Evolutionary conservation across 2,797 vertebrate genomes (phyloP), one percentile per base, ranked within the genome.

Genomic region (Eurystomus glaucurus): DNA sequence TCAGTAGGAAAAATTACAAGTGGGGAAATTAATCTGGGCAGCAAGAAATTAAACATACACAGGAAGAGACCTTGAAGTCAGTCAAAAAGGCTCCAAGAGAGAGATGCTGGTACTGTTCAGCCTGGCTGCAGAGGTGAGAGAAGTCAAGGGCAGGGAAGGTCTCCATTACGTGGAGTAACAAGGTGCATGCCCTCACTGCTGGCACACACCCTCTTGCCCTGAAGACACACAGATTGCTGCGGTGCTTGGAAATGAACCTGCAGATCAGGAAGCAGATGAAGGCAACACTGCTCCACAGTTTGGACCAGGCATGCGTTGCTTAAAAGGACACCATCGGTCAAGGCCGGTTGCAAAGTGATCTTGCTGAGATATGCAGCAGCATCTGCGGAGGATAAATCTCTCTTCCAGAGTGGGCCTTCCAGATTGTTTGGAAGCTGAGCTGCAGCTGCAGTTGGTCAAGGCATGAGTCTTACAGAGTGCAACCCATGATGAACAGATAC

Each of bases 21-120:
- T 33, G 48, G 5, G 29, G 33, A 95, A 93, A 94, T 96, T 31
- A 92, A 93, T 90, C 88, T 90, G 33, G 74, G 54, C 58, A 82
- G 74, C 54, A 50, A 94, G 80, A 92, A 94, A 89, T 90, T 52
- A 92, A 97, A 88, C 43, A 52, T 20, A 35, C 4, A n/a, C 13
- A 37, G 71, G 91, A 80, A 85, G 55, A 79, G 41, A 92, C 35
- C 16, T 23, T 65, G 37, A 84, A 94, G 43, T 60, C 6, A 1
- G n/a, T 16, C 54, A 39, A 72, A 87, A 95, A 84, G 65, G 7
- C 25, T 68, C 50, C 33, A 54, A 54, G 50, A 69, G 18, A 54
- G 66, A 81, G 41, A 37, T 55, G 39, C 9, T 84, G 35, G 46
- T 78, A 51, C 6, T 0, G 0, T n/a, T 76, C 60, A 75, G n/a